Evolutionary conservation across 2,797 vertebrate genomes (phyloP).

Genomic region (Hypotaenidia okinawae): DNA sequence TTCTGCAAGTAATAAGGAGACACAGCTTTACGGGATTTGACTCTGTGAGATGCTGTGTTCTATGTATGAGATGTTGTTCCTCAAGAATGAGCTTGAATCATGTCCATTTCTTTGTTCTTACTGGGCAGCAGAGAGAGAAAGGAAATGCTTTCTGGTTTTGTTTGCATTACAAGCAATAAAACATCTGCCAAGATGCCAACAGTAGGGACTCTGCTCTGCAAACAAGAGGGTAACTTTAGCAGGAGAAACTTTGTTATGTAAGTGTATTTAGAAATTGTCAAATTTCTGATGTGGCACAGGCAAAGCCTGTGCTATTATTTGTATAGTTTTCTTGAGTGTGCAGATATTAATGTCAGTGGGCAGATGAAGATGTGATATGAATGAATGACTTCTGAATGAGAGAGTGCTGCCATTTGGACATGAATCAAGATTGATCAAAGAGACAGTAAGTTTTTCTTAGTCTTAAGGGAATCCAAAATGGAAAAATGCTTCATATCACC

Average conservation of each 20-base stretch:
- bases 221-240: background rate
- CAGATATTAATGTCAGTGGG: background rate
- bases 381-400: background rate
- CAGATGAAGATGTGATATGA: background rate
- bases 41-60: background rate
- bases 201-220: background rate
- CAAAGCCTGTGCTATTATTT: background rate
- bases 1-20: background rate
- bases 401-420: background rate
- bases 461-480: background rate
- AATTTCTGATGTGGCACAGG: background rate
- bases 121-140: background rate
- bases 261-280: background rate
- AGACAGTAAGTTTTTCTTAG: background rate
- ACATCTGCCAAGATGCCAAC: background rate
- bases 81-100: background rate
- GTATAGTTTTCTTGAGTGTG: background rate
- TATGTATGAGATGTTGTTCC: background rate
- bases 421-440: background rate
- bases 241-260: background rate
- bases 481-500: background rate
- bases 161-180: background rate
- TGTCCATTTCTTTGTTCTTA: background rate
- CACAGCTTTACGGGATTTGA: background rate
- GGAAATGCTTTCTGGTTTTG: background rate